Percentiles rank a stretch among this genome's conserved stretches.
Conservation (phyloP, 2,113 vertebrate species). For the Candoia aspera region DNA sequence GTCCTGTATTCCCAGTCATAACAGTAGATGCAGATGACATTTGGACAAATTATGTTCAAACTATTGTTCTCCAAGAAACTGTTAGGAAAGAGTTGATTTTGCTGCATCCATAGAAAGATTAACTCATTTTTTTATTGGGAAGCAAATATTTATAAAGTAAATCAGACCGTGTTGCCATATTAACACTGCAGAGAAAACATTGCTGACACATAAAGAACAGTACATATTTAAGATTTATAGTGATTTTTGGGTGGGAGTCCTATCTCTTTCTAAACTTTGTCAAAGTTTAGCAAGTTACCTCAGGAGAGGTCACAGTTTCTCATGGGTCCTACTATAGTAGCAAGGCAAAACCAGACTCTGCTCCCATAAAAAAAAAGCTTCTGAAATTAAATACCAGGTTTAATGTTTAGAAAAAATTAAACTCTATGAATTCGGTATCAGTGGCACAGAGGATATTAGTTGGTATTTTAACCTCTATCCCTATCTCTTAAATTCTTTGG, state of each 20-base stretch:
- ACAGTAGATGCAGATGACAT: not conserved
- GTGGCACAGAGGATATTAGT: constrained; percentile 6
- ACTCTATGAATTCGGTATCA: not conserved
- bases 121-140: not conserved
- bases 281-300: not conserved
- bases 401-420: not conserved
- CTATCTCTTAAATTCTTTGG: constrained; percentile 15
- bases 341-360: not conserved
- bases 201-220: not conserved
- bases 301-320: not conserved
- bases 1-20: not conserved
- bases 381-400: not conserved
- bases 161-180: not conserved
- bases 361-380: not conserved
- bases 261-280: constrained; percentile 2
- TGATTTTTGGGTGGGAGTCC: not conserved
- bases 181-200: not conserved
- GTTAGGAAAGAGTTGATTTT: not conserved
- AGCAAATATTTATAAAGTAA: not conserved
- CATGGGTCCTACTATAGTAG: not conserved
- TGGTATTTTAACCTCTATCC: not conserved
- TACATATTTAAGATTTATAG: not conserved
- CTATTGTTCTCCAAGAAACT: not conserved
- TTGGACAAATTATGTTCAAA: not conserved
- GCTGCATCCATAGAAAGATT: not conserved